Evolutionary conservation across 2,113 vertebrate genomes (phyloP).

Genomic region (Rhea pennata): DNA sequence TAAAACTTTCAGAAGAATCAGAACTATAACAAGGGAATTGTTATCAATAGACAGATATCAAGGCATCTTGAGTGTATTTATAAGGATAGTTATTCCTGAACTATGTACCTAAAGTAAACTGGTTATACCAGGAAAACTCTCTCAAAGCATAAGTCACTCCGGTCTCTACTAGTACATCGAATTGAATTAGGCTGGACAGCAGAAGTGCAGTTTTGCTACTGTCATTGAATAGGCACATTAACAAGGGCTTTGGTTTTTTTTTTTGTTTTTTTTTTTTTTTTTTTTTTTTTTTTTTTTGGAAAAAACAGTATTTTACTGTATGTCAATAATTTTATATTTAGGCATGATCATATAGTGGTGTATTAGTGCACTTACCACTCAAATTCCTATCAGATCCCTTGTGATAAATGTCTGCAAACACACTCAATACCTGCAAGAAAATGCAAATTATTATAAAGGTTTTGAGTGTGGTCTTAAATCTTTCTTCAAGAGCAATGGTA

Average conservation of each 20-base stretch:
- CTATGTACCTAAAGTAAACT: not conserved
- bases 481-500: not conserved
- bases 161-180: not conserved
- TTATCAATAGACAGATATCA: not conserved
- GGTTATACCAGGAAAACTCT: not conserved
- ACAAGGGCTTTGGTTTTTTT: not conserved
- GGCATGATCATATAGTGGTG: not conserved
- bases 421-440: not conserved
- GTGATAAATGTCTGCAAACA: not conserved
- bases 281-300: not conserved
- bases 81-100: not conserved
- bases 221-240: accelerated
- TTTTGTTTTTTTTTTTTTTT: not conserved
- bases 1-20: not conserved
- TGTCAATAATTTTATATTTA: not conserved
- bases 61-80: not conserved
- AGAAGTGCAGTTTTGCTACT: not conserved
- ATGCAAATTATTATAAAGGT: not conserved
- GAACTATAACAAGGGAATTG: not conserved
- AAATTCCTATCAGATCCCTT: not conserved
- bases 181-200: not conserved
- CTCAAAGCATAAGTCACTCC: not conserved
- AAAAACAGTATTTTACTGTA: not conserved
- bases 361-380: not conserved
- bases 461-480: not conserved